Evolutionary conservation across 2,797 vertebrate genomes (phyloP), one percentile per base, ranked within the genome.

Genomic region (Eulemur coronatus): DNA sequence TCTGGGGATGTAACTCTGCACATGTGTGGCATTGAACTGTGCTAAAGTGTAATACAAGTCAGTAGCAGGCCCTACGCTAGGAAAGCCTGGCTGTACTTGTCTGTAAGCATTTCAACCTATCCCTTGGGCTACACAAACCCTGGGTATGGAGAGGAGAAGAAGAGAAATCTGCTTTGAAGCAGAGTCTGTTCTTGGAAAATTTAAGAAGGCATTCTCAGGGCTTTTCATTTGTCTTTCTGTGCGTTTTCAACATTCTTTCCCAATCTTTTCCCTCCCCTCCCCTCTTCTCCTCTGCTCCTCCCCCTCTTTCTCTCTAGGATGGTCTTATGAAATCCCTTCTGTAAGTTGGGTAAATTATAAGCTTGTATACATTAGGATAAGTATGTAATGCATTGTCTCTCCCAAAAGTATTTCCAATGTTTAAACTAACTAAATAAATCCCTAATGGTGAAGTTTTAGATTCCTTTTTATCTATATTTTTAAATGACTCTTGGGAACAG

Each of bases 351-450:
- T 78, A 87, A 70, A 70, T 41, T 67, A 65, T 13, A 4, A 11
- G 2, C 35, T 55, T 24, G n/a, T 67, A 48, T 20, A n/a, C 13
- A 26, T 46, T 65, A 48, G 48, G 33, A 0, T 41, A 86, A 55
- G 1, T 50, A 43, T 89, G 2, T 33, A 70, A 72, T 59, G 41
- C 17, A 81, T 9, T 48, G 17, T 48, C 11, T 55, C 11, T 38
- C 33, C 18, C 38, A 87, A 87, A 75, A 30, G 6, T 22, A 48
- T 69, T 89, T 73, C 26, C n/a, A 57, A 4, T 28, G 13, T 69
- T 86, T 95, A 35, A 52, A n/a, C 46, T 69, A 86, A 41, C 12
- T 15, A 94, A 76, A 26, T 46, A 70, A 88, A 52, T n/a, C 8
- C 61, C 24, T 63, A 72, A 90, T 24, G 18, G 13, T 43, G 26